Percentiles rank a stretch among this genome's conserved stretches.
Evolutionary conservation across 2,797 vertebrate species (phyloP).

Genomic region (Urophycis tenuis): DNA sequence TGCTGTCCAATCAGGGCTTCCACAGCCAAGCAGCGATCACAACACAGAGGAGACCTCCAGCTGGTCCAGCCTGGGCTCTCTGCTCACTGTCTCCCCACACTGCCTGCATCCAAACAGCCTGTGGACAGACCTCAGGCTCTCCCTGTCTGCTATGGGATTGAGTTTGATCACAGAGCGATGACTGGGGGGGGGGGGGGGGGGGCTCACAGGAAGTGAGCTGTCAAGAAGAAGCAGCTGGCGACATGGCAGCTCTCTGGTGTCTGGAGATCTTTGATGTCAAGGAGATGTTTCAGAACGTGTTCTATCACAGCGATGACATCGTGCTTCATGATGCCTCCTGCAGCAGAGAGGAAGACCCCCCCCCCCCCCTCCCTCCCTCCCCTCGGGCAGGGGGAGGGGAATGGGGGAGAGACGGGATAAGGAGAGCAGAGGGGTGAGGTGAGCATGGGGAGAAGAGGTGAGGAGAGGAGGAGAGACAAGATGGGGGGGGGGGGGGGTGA

Average conservation of each 20-base stretch:
- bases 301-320: no score
- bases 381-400: background rate
- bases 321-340: no score
- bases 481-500: background rate
- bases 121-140: conserved; percentile 11
- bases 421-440: background rate
- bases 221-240: background rate
- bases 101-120: background rate
- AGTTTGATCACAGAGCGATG: conserved; percentile 16
- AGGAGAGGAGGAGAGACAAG: background rate
- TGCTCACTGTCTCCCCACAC: conserved; percentile 9
- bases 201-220: conserved; percentile 9
- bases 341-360: no score
- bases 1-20: background rate
- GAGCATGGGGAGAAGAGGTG: background rate
- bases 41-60: background rate
- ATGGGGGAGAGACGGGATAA: background rate
- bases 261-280: background rate
- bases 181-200: conserved; percentile 15
- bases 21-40: conserved; percentile 15
- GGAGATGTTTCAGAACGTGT: background rate
- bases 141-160: conserved; percentile 7
- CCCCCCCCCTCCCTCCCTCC: no score
- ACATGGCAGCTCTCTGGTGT: background rate
- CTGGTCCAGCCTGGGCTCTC: background rate